Evolutionary conservation across 2,888 invertebrate species (phyloP).

Genomic region (Drosophila picticornis): DNA sequence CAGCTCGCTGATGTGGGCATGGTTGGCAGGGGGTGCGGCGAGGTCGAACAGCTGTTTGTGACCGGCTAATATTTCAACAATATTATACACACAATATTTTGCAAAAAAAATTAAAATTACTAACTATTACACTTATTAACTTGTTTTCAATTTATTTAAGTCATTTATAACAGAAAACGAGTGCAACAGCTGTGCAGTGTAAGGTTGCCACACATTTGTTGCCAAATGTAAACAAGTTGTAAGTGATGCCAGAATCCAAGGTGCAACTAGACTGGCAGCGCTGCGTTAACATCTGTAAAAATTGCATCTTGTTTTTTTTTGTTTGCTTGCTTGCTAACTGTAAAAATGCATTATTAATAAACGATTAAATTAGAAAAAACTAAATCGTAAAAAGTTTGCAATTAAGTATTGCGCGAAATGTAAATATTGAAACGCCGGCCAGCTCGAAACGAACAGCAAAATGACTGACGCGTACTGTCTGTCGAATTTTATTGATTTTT

Average conservation of each 20-base stretch:
- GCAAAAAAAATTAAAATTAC: no score
- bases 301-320: constrained; percentile 42
- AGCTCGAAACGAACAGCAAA: constrained; percentile 24
- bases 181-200: constrained; percentile 30
- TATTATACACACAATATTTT: neutral
- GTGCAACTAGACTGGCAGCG: constrained; percentile 32
- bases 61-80: neutral
- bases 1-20: constrained; percentile 29
- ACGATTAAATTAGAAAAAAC: constrained; percentile 6
- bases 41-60: constrained; percentile 23
- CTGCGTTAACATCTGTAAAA: constrained; percentile 46
- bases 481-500: constrained; percentile 87
- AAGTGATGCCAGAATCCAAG: constrained; percentile 20
- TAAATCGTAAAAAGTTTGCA: neutral
- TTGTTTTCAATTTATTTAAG: neutral
- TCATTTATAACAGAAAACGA: constrained; percentile 6
- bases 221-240: constrained; percentile 38
- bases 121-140: neutral
- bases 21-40: neutral
- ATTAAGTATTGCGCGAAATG: constrained; percentile 28
- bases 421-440: constrained; percentile 14
- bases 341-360: constrained; percentile 50
- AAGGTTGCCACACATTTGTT: constrained; percentile 26
- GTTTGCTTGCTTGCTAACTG: neutral
- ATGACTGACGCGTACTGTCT: constrained; percentile 86